These are phyloP conservation scores for Nyctalus aviator DNA, from an alignment of 2,797 vertebrate species.

Conservation along the genomic window DNA sequence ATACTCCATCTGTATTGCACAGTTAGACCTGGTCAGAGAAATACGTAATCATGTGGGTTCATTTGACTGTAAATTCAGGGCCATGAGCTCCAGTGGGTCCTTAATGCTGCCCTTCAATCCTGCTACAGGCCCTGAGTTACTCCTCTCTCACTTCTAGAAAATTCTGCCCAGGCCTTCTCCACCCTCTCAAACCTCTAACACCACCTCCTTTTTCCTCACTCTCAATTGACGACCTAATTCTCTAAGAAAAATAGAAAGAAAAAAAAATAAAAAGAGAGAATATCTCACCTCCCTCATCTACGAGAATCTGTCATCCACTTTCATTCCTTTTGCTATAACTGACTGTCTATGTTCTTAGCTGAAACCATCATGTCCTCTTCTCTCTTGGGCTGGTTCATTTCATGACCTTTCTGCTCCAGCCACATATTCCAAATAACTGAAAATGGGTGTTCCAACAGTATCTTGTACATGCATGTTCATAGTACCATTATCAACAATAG, in stretches of 20 bases:
- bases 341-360: neutral
- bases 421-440: neutral
- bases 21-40: neutral
- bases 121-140: neutral
- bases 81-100: neutral
- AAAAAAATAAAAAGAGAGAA: neutral
- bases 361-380: neutral
- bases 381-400: neutral
- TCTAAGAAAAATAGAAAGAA: neutral
- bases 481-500: neutral
- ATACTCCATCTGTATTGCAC: rapidly evolving
- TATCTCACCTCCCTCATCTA: too few relatives aligned
- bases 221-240: neutral
- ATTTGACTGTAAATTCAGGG: neutral
- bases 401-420: neutral
- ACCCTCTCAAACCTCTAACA: too few relatives aligned
- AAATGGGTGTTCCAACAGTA: neutral
- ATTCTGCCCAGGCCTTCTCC: too few relatives aligned
- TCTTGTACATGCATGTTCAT: neutral
- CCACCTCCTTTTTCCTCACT: neutral
- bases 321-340: neutral
- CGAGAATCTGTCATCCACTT: too few relatives aligned
- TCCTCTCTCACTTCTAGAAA: neutral
- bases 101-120: neutral
- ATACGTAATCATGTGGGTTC: too few relatives aligned